Evolutionary conservation across 2,797 vertebrate genomes (phyloP), one percentile per base, ranked within the genome.

Genomic region (Cephalopachus bancanus): DNA sequence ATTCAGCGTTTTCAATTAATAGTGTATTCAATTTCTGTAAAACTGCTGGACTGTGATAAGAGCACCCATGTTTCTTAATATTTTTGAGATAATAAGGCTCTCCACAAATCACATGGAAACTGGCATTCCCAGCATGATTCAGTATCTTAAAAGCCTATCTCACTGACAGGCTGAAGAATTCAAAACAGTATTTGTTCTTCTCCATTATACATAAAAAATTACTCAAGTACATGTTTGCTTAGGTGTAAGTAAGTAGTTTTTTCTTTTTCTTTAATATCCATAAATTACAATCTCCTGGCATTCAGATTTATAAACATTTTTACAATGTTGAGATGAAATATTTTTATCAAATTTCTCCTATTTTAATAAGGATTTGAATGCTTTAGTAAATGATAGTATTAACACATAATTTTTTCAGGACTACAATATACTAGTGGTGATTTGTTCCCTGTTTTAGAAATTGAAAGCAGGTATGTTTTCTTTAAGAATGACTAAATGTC

Each of bases 1-100:
- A 89, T 37, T 93, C 55, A 88, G 87, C 88, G 65, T 85, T 91
- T 84, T 88, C 20, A 7, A 37, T 94, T 79, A 88, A 89, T 33
- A 59, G 19, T 24, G 7, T 75, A 71, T 37, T 93, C 22, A 89
- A 30, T 89, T 94, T 94, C 65, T 71, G 67, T 5, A 89, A 84
- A 88, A 59, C 65, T 81, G 86, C 20, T 84, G 11, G 26, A 15
- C 49, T 85, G 80, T 74, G 79, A 91, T 91, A 89, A 91, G 49
- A 49, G 2, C 33, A 92, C 75, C 6, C 10, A 1, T 33, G 44
- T 91, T 81, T 59, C 30, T 71, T 93, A 72, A 69, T 93, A 81
- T 74, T 53, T 67, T 22, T 15, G 55, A 84, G 16, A 37, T 83
- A 93, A 64, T 59, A 44, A 57, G 49, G 3, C 28, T 88, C 1